Base-by-base conservation (phyloP, 2,888 invertebrate species). In the Trichogramma evanescens region DNA sequence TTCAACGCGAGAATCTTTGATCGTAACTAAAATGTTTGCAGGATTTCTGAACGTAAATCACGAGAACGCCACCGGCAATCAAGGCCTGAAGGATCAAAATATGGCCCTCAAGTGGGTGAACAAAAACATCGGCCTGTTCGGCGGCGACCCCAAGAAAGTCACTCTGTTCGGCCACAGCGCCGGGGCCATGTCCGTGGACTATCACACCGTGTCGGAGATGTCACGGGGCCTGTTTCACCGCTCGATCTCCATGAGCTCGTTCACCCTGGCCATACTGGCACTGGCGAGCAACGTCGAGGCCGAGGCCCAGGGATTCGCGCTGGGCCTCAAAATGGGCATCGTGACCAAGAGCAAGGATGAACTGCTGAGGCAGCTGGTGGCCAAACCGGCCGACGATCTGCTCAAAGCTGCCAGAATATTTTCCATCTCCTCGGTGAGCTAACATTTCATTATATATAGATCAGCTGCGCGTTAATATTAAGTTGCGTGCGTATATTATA, bases 101-200 rank as follows among this genome's bases (percentile, higher is more conserved):
- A 73, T 76, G 67, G 82, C 82, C 6, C 71, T 82, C 2, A 81
- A 78, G 67, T 83, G 83, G 82, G 72, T 75, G 79, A 5, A 71
- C 75, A 4, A 80, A 78, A 71, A 80, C 82, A 0, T 82, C 82
- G 41, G 8, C 2, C 46, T 40, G 7, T 59, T 59, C 41, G 59
- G 59, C 4, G 54, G 59, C 2, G 40, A 59, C 54, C 54, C 59
- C 1, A 50, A 39, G 1, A 49, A 50, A 43, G 38, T 59, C 43
- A 59, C 59, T 4, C 75, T 83, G 62, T 82, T 82, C 68, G 82
- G 83, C 9, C 69, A 82, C 1, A 82, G 83, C 67, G 82, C 82
- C 48, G 82, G 82, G 3, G 81, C 76, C 2, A 79, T 46, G 9
- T 38, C 50, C 7, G 63, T 66, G 5, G 63, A 66, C 51, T 51